phyloP scores from a whole-genome alignment of 2,113 vertebrate species.

The Micronycteris hirsuta region DNA sequence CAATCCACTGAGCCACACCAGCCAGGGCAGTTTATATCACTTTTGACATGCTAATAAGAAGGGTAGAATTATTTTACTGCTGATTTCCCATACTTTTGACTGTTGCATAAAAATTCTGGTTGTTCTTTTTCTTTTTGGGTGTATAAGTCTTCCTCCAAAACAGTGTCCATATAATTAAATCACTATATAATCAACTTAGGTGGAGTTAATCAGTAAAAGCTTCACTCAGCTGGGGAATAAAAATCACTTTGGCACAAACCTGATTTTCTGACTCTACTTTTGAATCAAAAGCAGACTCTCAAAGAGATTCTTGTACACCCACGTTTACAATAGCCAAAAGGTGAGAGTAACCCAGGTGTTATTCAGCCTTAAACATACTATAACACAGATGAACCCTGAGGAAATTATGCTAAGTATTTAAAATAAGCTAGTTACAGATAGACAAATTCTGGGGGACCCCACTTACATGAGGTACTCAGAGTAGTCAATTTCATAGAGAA shows the following conservation, averaged over 20 bases:
- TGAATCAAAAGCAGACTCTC: not conserved
- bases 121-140: not conserved
- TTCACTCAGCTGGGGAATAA: not conserved
- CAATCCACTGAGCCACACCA: too few species aligned
- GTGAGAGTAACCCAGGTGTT: not conserved
- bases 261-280: not conserved
- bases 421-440: not conserved
- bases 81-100: not conserved
- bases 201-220: not conserved
- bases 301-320: not conserved
- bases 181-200: not conserved
- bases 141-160: not conserved
- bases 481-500: not conserved
- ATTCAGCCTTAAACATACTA: not conserved
- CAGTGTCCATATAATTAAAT: not conserved
- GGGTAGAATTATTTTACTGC: not conserved
- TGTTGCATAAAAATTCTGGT: not conserved
- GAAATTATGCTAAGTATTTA: not conserved
- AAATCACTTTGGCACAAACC: not conserved
- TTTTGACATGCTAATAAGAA: not conserved
- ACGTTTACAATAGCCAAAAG: not conserved
- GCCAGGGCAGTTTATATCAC: not conserved
- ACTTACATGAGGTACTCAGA: not conserved
- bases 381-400: not conserved
- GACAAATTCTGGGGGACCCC: not conserved